Evolutionary conservation across 2,888 invertebrate genomes (phyloP), one percentile per base, ranked within the genome.

Genomic region (Alcis repandata): DNA sequence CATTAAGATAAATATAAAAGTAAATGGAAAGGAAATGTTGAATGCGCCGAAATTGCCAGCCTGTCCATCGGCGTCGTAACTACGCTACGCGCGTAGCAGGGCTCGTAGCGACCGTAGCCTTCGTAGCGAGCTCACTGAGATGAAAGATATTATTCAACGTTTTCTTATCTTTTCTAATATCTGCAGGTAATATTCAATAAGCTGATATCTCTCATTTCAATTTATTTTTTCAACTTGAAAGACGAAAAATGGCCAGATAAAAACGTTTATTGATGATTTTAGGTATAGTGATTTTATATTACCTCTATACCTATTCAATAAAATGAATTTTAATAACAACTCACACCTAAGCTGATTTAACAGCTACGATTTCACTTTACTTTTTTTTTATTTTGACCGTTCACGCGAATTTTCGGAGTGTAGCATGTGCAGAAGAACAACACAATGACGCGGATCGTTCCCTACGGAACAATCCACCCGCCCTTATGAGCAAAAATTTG

Each of bases 131-230:
- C 17, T 61, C 11, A 32, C 32, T 22, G 43, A 49, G 56, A 56
- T 51, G 36, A 53, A 36, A 60, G 17, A 48, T 56, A 56, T 20
- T 33, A 36, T 40, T 33, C 9, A 19, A 51, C 1, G 32, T 43
- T 38, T 38, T 57, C 17, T 57, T 32, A 51, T 57, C 38, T 17
- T 43, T 51, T 63, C 32, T 20, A 36, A 49, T 56, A 62, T 49
- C 54, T 40, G 9, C 27, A 15, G 40, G 20, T 20, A 33, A 33
- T 46, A 51, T 51, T 51, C 13, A 51, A 41, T 49, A 33, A 58
- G 38, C 15, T 48, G 32, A 40, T 32, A 49, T 33, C 48, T 58
- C 19, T 51, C 36, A 38, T 51, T 51, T 51, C 11, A 51, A 33
- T 51, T 51, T 36, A 19, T 20, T 51, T 51, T 36, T 0, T 17